Evolutionary conservation across 1,140 invertebrate species (phyloP), one percentile per base, ranked within the genome.

Genomic region (Hyles euphorbiae): DNA sequence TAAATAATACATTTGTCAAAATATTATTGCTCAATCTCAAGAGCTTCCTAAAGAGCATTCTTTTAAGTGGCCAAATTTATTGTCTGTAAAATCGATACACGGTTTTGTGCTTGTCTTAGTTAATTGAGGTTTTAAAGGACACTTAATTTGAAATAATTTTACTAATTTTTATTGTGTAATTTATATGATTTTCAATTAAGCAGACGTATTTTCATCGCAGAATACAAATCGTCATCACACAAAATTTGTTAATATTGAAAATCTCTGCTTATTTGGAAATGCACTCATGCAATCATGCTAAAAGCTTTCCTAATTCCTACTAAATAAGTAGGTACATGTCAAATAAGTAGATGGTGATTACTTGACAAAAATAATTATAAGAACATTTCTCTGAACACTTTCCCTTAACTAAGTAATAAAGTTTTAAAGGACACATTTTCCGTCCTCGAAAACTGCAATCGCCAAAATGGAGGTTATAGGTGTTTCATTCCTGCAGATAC

Each of bases 351-450:
- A 77, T 83, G 67, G 64, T 72, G 69, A 76, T 77, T 75, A 83
- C 79, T 85, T 82, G 68, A 83, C 80, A 76, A 81, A 81, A 75
- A 74, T 83, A 87, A 80, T 75, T 83, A 60, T 85, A 85, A 83
- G 83, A 65, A 69, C 75, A 76, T 67, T 78, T 62, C 81, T 81
- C 74, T 78, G 73, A 76, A 83, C 78, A 81, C 74, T 74, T 72
- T 76, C 74, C 68, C 46, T 47, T 78, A 71, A 62, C 69, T 81
- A 72, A 66, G 58, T 62, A 58, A 60, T 75, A 71, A 67, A 73
- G 60, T 40, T 40, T 40, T 40, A 80, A 78, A 80, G 82, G 81
- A 84, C 84, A 83, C 61, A 60, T 72, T 64, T 70, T 87, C 84
- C 83, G 83, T 87, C 84, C 81, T 85, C 57, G 48, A 56, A 68